Base-by-base conservation (phyloP, 2,113 vertebrate species). In the Oryzias javanicus region DNA sequence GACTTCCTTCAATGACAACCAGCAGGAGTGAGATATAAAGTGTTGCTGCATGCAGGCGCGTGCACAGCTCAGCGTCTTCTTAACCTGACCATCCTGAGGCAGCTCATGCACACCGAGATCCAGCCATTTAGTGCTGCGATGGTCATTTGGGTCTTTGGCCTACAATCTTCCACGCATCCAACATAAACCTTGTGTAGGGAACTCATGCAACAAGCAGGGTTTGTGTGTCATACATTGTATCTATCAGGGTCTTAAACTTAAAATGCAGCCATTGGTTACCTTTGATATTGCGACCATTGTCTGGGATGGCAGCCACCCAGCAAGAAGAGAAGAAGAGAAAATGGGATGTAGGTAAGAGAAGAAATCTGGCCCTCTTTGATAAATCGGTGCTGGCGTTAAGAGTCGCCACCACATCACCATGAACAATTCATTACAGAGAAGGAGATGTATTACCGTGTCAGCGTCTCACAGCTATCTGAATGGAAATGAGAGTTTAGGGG, bases 221-320 rank as follows among this genome's bases (percentile, higher is more conserved):
- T 20, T 25, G 56, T 62, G 51, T 49, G 35, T 64, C 3, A 49
- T 52, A 49, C 13, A 42, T 45, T 5, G 52, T 14, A 60, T 68
- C 63, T 5, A 20, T 6, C 22, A 15, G 42, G 48, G 42, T 69
- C 64, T 89, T 83, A 16, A 90, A 86, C 77, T 90, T 86, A 81
- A 67, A 72, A 86, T 55, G 89, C 91, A 91, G 46, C 88, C 55
- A 79, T 84, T 58, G 42, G 61, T 96, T 99, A 98, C 96, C 96
- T 99, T 95, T 96, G 70, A 95, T 87, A 93, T 90, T 94, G 89
- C 92, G 95, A 81, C 96, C 96, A 90, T 95, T 98, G 90, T 98
- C 96, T 98, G 94, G 52, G 67, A 91, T 81, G 80, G 75, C 64
- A 82, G 79, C 68, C 83, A 82, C 72, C 81, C 56, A 41, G 62